Evolutionary conservation across 64 coral and sea anemone genomes (phyloP).

Genomic region (Actinia tenebrosa): DNA sequence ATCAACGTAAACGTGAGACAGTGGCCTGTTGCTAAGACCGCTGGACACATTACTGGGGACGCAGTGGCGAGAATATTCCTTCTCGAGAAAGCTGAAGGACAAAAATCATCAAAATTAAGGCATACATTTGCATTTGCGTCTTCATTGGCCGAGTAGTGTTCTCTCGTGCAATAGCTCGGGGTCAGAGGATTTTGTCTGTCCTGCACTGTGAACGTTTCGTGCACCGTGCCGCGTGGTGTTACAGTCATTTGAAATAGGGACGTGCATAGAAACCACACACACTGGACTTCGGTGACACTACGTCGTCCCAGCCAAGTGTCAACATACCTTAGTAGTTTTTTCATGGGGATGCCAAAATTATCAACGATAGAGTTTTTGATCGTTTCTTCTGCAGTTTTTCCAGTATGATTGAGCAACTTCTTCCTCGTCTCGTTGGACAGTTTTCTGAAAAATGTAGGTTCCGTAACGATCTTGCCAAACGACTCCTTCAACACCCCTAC

Average conservation of each 20-base stretch:
- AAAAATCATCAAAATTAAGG: neutral
- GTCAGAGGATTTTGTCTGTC: too few relatives aligned
- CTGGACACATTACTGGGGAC: conserved; percentile 61
- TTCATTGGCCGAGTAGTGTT: too few relatives aligned
- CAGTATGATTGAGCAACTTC: neutral
- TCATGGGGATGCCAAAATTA: conserved; percentile 33
- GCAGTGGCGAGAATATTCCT: conserved; percentile 34
- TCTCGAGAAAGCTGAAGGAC: conserved; percentile 36
- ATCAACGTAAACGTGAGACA: conserved; percentile 34
- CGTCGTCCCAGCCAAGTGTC: too few relatives aligned
- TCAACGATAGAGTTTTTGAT: conserved; percentile 19
- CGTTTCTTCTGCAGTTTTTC: conserved; percentile 21
- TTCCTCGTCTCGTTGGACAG: conserved; percentile 14
- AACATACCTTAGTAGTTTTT: conserved; percentile 30
- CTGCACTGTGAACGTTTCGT: too few relatives aligned
- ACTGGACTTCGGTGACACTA: too few relatives aligned
- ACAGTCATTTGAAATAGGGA: too few relatives aligned
- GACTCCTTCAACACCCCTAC: conserved; percentile 27
- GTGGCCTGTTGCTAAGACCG: conserved; percentile 32
- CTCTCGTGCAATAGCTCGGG: too few relatives aligned
- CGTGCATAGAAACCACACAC: too few relatives aligned
- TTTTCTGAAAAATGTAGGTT: conserved; percentile 12
- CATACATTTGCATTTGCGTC: too few relatives aligned
- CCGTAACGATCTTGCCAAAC: neutral
- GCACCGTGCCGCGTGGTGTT: too few relatives aligned